These are phyloP conservation scores for Xenentodon cancila DNA, from an alignment of 2,797 vertebrate species.

Conservation along the genomic window DNA sequence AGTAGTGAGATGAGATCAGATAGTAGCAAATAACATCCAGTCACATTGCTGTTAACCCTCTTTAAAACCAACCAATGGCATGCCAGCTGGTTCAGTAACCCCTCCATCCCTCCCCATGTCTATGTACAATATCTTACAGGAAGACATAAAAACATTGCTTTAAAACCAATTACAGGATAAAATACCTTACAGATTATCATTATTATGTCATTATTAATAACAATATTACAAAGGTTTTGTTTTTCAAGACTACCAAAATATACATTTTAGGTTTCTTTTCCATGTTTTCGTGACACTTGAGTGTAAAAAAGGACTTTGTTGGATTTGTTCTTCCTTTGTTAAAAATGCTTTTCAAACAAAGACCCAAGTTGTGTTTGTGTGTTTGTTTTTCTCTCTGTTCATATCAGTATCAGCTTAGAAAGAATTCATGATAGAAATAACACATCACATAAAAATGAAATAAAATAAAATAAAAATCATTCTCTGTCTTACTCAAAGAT, in stretches of 20 bases:
- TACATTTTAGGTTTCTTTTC: slow-evolving; percentile 86
- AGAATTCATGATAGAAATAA: slow-evolving; percentile 63
- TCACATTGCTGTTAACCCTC: slow-evolving; percentile 60
- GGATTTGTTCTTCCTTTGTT: slow-evolving; percentile 82
- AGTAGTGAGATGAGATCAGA: slow-evolving; percentile 69
- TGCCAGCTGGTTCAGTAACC: slow-evolving; percentile 67
- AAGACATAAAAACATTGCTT: slow-evolving; percentile 88
- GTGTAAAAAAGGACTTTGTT: slow-evolving; percentile 67
- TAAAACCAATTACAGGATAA: slow-evolving; percentile 88
- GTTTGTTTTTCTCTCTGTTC: slow-evolving; percentile 48
- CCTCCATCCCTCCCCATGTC: slow-evolving; percentile 47
- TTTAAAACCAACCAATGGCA: slow-evolving; percentile 72
- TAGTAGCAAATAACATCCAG: slow-evolving; percentile 67
- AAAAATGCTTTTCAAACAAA: slow-evolving; percentile 66
- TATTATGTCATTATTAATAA: slow-evolving; percentile 82
- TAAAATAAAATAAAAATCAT: slow-evolving; percentile 67
- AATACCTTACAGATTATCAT: slow-evolving; percentile 87
- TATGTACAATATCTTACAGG: slow-evolving; percentile 99
- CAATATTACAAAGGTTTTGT: slow-evolving; percentile 84
- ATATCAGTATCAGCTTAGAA: slow-evolving; percentile 72
- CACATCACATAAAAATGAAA: slow-evolving; percentile 71
- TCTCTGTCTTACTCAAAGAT: slow-evolving; percentile 64
- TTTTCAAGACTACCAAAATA: slow-evolving; percentile 95
- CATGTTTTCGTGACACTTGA: slow-evolving; percentile 70
- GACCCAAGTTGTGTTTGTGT: slow-evolving; percentile 29